A percentile compares a stretch with the other conserved stretches of the same genome.
Evolutionary conservation across 1,140 invertebrate genomes (phyloP).

Genomic region (Galleria mellonella): DNA sequence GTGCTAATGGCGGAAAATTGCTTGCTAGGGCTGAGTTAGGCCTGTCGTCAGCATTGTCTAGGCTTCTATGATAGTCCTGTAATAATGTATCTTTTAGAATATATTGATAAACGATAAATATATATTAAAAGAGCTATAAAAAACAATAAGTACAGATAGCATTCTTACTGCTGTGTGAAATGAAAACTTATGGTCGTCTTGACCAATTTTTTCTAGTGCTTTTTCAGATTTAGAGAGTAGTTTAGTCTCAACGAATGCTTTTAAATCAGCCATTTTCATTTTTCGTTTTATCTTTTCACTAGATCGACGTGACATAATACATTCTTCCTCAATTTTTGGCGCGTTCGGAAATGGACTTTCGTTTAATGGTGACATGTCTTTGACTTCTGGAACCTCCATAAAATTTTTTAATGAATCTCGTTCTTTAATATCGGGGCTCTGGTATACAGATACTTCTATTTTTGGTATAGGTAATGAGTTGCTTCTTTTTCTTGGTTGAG

Average conservation of each 20-base stretch:
- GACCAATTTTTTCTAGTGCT: constrained; percentile 90
- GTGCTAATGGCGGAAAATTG: constrained; percentile 55
- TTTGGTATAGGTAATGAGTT: constrained; percentile 96
- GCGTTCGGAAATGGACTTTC: constrained; percentile 65
- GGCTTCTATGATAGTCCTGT: constrained; percentile 85
- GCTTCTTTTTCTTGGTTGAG: constrained; percentile 87
- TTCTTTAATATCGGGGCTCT: constrained; percentile 82
- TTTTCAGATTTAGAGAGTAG: constrained; percentile 93
- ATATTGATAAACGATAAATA: constrained; percentile 4
- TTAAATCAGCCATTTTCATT: constrained; percentile 93
- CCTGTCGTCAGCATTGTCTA: constrained; percentile 83
- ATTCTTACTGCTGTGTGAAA: constrained; percentile 71
- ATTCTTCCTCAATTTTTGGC: constrained; percentile 73
- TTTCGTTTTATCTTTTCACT: constrained; percentile 89
- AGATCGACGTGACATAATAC: constrained; percentile 76
- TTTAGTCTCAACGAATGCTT: constrained; percentile 93
- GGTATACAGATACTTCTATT: constrained; percentile 90
- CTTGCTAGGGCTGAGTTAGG: constrained; percentile 59
- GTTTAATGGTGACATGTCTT: constrained; percentile 75
- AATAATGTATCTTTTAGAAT: constrained; percentile 15
- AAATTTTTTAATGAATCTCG: constrained; percentile 82
- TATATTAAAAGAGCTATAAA: constrained; percentile 13
- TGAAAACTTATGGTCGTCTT: constrained; percentile 76
- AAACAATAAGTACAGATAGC: constrained; percentile 66
- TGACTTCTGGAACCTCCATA: constrained; percentile 82